Evolutionary conservation across 2,888 invertebrate genomes (phyloP).

Genomic region (Sarcophaga carnaria): DNA sequence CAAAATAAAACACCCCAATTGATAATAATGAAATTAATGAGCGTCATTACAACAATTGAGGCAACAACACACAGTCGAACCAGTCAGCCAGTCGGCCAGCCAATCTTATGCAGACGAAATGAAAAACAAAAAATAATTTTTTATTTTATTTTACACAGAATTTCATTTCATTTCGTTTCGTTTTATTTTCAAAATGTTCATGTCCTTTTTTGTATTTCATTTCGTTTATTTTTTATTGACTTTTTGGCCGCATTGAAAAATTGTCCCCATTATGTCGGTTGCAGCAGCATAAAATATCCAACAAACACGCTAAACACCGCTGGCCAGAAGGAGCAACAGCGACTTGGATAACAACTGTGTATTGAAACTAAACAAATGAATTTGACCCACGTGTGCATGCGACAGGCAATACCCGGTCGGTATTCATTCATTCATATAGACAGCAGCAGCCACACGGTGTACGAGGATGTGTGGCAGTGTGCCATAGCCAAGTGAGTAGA

Average conservation of each 20-base stretch:
- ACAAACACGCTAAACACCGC: constrained; percentile 42
- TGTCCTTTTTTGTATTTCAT: constrained; percentile 6
- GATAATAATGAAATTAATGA: constrained; percentile 71
- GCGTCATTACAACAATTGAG: constrained; percentile 67
- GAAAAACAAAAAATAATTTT: constrained; percentile 25
- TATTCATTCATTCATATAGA: not conserved
- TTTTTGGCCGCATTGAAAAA: constrained; percentile 65
- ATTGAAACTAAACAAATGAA: constrained; percentile 58
- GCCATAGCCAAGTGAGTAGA: not conserved
- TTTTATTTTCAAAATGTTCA: not conserved
- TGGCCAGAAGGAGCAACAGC: not conserved
- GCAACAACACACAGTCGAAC: not conserved
- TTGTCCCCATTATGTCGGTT: constrained; percentile 66
- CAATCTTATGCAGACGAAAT: constrained; percentile 16
- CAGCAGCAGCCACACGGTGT: not conserved
- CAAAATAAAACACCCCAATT: constrained; percentile 67
- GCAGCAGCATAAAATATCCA: constrained; percentile 58
- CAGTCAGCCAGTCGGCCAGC: not conserved
- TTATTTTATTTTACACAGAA: constrained; percentile 56
- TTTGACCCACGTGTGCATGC: constrained; percentile 69
- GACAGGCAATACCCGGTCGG: constrained; percentile 35
- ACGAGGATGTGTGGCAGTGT: constrained; percentile 23
- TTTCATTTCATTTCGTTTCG: constrained; percentile 8
- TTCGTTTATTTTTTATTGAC: constrained; percentile 51
- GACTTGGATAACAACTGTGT: constrained; percentile 2